These are phyloP conservation scores for Synanthedon andrenaeformis DNA, from an alignment of 2,888 invertebrate genomes.

Conservation along the genomic window DNA sequence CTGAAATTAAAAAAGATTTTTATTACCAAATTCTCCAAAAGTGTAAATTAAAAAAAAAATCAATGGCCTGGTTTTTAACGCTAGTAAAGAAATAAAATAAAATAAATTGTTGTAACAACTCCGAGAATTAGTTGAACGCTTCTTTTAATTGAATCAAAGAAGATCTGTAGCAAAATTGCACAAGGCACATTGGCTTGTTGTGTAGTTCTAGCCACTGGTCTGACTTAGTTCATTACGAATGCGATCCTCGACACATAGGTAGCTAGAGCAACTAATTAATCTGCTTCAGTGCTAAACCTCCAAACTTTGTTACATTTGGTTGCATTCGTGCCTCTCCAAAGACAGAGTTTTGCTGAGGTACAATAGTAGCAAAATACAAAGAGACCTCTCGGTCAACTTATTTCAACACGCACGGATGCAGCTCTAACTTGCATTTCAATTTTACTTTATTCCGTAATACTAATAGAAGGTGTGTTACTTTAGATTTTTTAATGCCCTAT, in stretches of 20 bases:
- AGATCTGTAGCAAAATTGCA: neutral
- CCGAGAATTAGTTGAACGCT: too few relatives aligned
- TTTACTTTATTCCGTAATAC: neutral
- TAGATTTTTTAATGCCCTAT: too few relatives aligned
- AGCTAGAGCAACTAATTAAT: neutral
- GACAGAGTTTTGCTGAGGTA: neutral
- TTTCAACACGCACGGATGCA: neutral
- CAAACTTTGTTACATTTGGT: neutral
- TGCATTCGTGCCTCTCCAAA: neutral
- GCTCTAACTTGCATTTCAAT: neutral
- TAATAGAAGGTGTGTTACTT: neutral
- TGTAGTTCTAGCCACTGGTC: neutral
- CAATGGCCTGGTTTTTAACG: too few relatives aligned
- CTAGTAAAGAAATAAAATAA: too few relatives aligned
- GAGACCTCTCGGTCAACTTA: neutral
- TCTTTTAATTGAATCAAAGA: neutral
- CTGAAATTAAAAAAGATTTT: too few relatives aligned
- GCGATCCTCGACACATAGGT: neutral
- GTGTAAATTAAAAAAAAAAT: too few relatives aligned
- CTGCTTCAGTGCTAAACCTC: neutral
- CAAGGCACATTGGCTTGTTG: neutral
- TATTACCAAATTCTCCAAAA: too few relatives aligned
- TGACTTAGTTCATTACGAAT: neutral
- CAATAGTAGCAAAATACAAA: neutral
- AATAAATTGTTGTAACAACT: too few relatives aligned